Conservation (phyloP, 2,113 vertebrate species). For the Plectropomus leopardus region DNA sequence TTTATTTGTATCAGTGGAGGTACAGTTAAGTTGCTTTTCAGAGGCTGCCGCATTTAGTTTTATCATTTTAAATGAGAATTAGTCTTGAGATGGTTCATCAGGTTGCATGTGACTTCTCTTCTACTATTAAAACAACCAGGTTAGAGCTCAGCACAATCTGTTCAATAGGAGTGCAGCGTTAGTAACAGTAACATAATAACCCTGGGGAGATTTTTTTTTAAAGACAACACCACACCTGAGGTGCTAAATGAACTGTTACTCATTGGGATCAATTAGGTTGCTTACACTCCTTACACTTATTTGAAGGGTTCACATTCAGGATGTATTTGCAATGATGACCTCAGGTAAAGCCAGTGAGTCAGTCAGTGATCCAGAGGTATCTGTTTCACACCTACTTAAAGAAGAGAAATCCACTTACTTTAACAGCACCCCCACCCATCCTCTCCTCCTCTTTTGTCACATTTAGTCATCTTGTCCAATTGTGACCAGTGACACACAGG, state of each 20-base stretch:
- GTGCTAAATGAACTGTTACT: slow-evolving; percentile 63
- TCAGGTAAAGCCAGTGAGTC: slow-evolving; percentile 17
- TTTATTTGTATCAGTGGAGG: neutral
- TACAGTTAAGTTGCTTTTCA: neutral
- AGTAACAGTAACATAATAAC: slow-evolving; percentile 49
- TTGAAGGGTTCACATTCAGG: slow-evolving; percentile 10
- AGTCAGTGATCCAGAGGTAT: slow-evolving; percentile 14
- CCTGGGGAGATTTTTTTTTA: slow-evolving; percentile 53
- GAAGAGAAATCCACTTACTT: slow-evolving; percentile 44
- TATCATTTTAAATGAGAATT: neutral
- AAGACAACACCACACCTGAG: slow-evolving; percentile 29
- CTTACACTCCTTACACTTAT: slow-evolving; percentile 25
- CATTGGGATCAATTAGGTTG: slow-evolving; percentile 68
- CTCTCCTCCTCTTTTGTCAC: slow-evolving; percentile 8
- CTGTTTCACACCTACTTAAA: slow-evolving; percentile 46
- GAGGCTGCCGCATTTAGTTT: neutral
- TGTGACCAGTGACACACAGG: slow-evolving; percentile 57
- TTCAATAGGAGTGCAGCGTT: slow-evolving; percentile 17
- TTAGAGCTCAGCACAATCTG: slow-evolving; percentile 7
- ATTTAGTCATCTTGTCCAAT: slow-evolving; percentile 38
- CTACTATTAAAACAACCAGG: neutral
- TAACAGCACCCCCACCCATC: slow-evolving; percentile 18
- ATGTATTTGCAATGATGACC: neutral
- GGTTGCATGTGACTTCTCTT: slow-evolving; percentile 1
- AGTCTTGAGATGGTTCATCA: neutral